Base-by-base conservation (phyloP, 2,888 invertebrate genomes). In the Fissipunctia ypsillon region DNA sequence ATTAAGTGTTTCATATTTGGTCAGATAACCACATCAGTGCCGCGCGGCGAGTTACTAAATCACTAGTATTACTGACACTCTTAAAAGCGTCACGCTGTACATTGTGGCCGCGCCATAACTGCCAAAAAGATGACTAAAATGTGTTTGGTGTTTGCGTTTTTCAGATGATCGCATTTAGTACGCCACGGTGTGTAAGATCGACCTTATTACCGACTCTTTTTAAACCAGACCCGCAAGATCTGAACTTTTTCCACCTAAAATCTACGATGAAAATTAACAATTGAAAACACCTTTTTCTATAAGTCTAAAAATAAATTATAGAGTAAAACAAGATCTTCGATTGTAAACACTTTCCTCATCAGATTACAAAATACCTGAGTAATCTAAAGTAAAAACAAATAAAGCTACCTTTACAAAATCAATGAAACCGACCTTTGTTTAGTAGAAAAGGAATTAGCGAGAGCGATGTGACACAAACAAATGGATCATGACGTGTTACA, bases 1-100 rank as follows among this genome's bases (percentile, higher is more conserved):
- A 0, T 19, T 19, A 5, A 38, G 12, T 31, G 19, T 16, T 43
- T 25, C n/a, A 5, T 7, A 3, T 12, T 61, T 22, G 19, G 16
- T 31, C 19, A 85, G 85, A 90, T 90, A 88, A 91, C 88, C 87
- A 83, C 87, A 87, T 91, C 88, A 90, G 78, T 82, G 75, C 83
- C 81, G 78, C 74, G 84, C 78, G 69, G 81, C 76, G 86, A 85
- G 87, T 87, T 85, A 87, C 85, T 87, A 88, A 16, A 43, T 43
- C 43, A 0, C 3, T 16, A 14, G 3, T 43, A 43, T 43, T 43
- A 75, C 63, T 52, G 57, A 48, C 43, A 59, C 52, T 52, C 25
- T 65, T 31, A 67, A 69, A 74, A 73, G 64, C 57, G 63, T 69
- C 57, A 73, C 63, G 66, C 60, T 63, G 43, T 38, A 69, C 64